Conservation (phyloP, 2,113 vertebrate species). For the Etheostoma spectabile region DNA sequence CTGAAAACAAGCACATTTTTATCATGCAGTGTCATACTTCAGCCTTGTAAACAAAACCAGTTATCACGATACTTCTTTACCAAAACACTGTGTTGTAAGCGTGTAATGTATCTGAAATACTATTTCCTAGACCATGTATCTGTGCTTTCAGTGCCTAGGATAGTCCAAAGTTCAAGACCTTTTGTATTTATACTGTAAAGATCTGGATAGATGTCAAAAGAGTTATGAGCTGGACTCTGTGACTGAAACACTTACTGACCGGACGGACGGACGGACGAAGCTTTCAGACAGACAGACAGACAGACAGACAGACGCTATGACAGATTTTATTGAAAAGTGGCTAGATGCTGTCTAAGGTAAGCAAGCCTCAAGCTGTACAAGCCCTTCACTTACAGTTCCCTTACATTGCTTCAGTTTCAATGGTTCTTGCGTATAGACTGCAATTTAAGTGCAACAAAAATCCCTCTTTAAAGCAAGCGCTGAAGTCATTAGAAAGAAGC, state of each 20-base stretch:
- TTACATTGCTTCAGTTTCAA: slow-evolving; percentile 60
- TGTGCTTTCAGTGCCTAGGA: slow-evolving; percentile 77
- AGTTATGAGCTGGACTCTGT: slow-evolving; percentile 64
- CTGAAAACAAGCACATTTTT: slow-evolving; percentile 41
- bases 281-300: no score
- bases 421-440: slow-evolving; percentile 58
- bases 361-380: slow-evolving; percentile 59
- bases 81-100: slow-evolving; percentile 46
- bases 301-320: slow-evolving; percentile 37
- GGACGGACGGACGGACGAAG: slow-evolving; percentile 52
- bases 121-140: slow-evolving; percentile 63
- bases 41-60: slow-evolving; percentile 14
- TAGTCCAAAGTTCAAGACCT: slow-evolving; percentile 68
- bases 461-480: slow-evolving; percentile 78
- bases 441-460: slow-evolving; percentile 57
- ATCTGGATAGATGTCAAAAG: slow-evolving; percentile 53
- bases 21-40: neutral
- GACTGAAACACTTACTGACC: slow-evolving; percentile 65
- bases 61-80: slow-evolving; percentile 14
- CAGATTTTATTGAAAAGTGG: slow-evolving; percentile 66
- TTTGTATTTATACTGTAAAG: slow-evolving; percentile 55
- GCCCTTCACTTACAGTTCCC: slow-evolving; percentile 57
- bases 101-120: slow-evolving; percentile 76
- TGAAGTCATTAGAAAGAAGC: neutral
- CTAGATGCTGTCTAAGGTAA: slow-evolving; percentile 74